phyloP scores from a whole-genome alignment of 2,888 invertebrate genomes.

The Silvanus unidentatus region DNA sequence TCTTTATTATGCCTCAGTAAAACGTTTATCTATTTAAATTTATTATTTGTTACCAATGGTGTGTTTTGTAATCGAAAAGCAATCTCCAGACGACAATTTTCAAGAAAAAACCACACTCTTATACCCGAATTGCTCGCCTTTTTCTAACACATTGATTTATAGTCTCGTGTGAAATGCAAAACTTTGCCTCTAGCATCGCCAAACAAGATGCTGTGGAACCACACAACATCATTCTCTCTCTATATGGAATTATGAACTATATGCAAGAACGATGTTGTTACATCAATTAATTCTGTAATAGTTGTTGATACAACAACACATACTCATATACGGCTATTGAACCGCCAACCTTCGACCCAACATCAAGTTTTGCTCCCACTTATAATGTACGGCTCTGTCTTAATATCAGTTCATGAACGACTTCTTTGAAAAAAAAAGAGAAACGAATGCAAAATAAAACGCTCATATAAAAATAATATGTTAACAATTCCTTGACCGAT shows the following conservation, averaged over 20 bases:
- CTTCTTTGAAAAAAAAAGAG: no score
- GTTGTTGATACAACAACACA: conserved; percentile 22
- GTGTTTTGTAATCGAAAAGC: background rate
- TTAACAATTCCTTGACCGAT: no score
- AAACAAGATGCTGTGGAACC: no score
- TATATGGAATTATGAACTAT: no score
- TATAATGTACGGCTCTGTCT: conserved; percentile 4
- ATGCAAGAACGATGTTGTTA: background rate
- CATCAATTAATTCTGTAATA: conserved; percentile 27
- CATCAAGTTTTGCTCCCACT: conserved; percentile 17
- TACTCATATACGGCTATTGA: conserved; percentile 21
- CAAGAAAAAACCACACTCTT: no score
- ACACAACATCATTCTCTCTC: no score
- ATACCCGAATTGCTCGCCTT: no score
- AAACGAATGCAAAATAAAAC: no score
- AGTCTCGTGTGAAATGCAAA: no score
- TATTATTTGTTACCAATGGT: conserved; percentile 1
- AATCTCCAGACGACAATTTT: background rate
- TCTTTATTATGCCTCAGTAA: conserved; percentile 1
- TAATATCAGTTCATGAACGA: conserved; percentile 7
- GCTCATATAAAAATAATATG: no score
- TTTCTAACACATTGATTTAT: no score
- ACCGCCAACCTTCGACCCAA: conserved; percentile 27
- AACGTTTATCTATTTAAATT: background rate
- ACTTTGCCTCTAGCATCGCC: no score